phyloP scores from a whole-genome alignment of 2,113 vertebrate genomes.

The Scomber scombrus region DNA sequence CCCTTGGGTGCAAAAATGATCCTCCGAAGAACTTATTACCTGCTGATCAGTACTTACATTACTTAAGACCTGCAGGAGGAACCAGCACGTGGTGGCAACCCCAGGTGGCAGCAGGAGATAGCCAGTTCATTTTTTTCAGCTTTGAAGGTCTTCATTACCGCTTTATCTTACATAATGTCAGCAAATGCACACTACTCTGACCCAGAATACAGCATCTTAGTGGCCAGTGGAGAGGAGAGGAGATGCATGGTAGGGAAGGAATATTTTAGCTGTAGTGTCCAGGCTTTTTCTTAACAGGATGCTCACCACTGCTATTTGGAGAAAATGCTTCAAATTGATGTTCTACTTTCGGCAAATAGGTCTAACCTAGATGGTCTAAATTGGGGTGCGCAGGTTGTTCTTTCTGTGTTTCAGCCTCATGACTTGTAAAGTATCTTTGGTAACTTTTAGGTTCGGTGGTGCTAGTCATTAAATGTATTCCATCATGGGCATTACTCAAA shows the following conservation, averaged over 20 bases:
- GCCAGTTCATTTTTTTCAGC: slow-evolving; percentile 43
- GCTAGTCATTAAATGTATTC: too few relatives aligned
- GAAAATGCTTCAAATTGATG: not conserved
- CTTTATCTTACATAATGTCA: slow-evolving; percentile 35
- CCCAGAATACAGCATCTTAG: slow-evolving; percentile 29
- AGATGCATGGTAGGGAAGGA: not conserved
- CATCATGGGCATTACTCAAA: too few relatives aligned
- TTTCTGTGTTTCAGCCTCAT: not conserved
- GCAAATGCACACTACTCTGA: slow-evolving; percentile 31
- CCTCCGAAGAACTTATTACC: slow-evolving; percentile 23
- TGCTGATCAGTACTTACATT: slow-evolving; percentile 56
- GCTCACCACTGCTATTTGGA: not conserved
- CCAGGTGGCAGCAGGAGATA: slow-evolving; percentile 62
- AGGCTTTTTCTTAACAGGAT: not conserved
- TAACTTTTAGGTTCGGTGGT: too few relatives aligned
- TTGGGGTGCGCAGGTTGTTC: not conserved
- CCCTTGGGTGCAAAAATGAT: slow-evolving; percentile 45
- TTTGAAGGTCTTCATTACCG: slow-evolving; percentile 48
- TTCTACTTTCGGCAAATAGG: not conserved
- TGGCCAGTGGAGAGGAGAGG: slow-evolving; percentile 2
- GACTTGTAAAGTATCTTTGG: too few relatives aligned
- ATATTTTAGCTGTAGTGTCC: slow-evolving; percentile 21
- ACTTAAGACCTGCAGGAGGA: slow-evolving; percentile 36
- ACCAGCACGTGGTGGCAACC: slow-evolving; percentile 9
- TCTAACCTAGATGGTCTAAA: not conserved